Evolutionary conservation across 2,888 invertebrate species (phyloP).

Genomic region (Neoascia interrupta): DNA sequence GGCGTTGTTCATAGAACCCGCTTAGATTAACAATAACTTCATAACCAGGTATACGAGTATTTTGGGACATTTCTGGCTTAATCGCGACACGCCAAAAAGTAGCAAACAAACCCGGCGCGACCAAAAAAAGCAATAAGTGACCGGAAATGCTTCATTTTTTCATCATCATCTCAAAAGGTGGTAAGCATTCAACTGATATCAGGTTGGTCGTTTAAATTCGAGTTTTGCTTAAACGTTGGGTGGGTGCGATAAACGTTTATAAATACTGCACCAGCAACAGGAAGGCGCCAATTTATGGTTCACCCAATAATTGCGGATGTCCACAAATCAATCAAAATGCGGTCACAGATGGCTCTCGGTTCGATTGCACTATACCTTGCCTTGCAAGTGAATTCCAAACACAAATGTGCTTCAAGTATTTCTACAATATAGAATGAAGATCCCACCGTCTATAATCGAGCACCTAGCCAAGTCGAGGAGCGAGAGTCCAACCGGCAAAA

Average conservation of each 20-base stretch:
- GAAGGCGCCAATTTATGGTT: constrained; percentile 13
- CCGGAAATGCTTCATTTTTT: constrained; percentile 61
- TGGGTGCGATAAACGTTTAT: too few relatives aligned
- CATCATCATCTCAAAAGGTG: constrained; percentile 48
- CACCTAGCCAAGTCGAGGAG: constrained; percentile 9
- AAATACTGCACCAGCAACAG: too few relatives aligned
- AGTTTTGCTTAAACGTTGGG: too few relatives aligned
- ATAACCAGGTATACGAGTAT: constrained; percentile 28
- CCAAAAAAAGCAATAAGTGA: constrained; percentile 14
- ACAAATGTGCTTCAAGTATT: background rate
- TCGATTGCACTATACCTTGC: background rate
- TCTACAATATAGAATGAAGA: background rate
- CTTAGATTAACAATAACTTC: constrained; percentile 17
- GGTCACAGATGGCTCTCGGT: constrained; percentile 74
- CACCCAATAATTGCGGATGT: constrained; percentile 72
- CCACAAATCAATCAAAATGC: constrained; percentile 79
- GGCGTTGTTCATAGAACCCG: constrained; percentile 26
- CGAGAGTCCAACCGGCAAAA: constrained; percentile 36
- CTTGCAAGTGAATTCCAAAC: constrained; percentile 16
- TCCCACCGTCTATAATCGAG: constrained; percentile 4
- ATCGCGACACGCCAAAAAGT: constrained; percentile 21
- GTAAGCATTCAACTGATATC: background rate
- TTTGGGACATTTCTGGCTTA: constrained; percentile 23
- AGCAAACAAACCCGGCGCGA: constrained; percentile 6
- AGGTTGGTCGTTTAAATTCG: background rate